Percentiles rank a stretch among this genome's conserved stretches.
These are phyloP conservation scores for Strigamia transsilvanica DNA, from an alignment of 2,888 invertebrate genomes.

Conservation along the genomic window DNA sequence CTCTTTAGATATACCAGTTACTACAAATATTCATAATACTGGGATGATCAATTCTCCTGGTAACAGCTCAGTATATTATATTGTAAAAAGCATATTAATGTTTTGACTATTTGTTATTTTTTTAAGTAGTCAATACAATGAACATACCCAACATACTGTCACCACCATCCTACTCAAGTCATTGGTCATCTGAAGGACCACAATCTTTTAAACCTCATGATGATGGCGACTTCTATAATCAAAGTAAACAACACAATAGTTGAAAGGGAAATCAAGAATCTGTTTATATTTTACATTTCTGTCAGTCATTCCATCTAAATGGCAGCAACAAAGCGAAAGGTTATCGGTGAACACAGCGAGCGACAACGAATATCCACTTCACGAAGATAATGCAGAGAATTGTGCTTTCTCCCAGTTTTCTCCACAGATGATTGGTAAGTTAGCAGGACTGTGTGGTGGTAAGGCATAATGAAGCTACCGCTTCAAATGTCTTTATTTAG, in stretches of 20 bases:
- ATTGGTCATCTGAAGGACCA: slow-evolving; percentile 56
- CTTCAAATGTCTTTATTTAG: too few species aligned
- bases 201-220: slow-evolving; percentile 54
- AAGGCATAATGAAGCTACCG: too few species aligned
- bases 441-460: not conserved
- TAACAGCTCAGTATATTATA: too few species aligned
- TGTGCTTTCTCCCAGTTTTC: slow-evolving; percentile 55
- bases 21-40: slow-evolving; percentile 19
- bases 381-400: slow-evolving; percentile 50
- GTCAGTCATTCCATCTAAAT: slow-evolving; percentile 22
- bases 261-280: not conserved
- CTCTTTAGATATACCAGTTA: slow-evolving; percentile 42
- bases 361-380: slow-evolving; percentile 58
- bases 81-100: not conserved
- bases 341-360: slow-evolving; percentile 58
- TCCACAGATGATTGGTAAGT: slow-evolving; percentile 54
- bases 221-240: not conserved
- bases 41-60: not conserved
- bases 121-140: slow-evolving; percentile 6
- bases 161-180: slow-evolving; percentile 52
- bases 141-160: slow-evolving; percentile 46
- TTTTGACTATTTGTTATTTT: not conserved
- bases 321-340: slow-evolving; percentile 56
- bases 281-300: not conserved
- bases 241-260: not conserved